These are phyloP conservation scores for Limosa lapponica DNA, from an alignment of 2,797 vertebrate species.

Conservation along the genomic window DNA sequence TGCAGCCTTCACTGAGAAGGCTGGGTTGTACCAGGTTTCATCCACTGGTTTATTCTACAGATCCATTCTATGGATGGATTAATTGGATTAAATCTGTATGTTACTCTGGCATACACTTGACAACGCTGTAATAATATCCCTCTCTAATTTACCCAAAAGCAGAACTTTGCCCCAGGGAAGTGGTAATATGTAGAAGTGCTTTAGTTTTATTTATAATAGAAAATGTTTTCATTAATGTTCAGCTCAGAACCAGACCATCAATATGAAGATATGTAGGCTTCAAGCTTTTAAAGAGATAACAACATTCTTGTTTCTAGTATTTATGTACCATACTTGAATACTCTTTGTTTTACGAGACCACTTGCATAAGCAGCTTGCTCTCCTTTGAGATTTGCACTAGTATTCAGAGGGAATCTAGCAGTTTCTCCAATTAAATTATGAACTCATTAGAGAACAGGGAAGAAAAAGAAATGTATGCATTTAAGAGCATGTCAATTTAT, in stretches of 20 bases:
- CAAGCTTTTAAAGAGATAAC: constrained; percentile 10
- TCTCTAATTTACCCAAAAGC: neutral
- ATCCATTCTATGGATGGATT: neutral
- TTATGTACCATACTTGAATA: constrained; percentile 58
- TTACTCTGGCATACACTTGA: neutral
- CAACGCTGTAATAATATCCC: neutral
- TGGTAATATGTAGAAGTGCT: neutral
- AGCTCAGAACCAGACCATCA: neutral
- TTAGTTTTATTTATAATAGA: neutral
- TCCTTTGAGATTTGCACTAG: constrained; percentile 67
- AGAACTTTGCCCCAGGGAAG: neutral
- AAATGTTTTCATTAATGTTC: constrained; percentile 13
- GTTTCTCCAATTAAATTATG: constrained; percentile 73
- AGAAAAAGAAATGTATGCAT: constrained; percentile 45
- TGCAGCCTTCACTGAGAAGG: rapidly evolving
- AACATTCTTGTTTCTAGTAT: neutral
- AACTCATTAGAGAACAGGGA: constrained; percentile 64
- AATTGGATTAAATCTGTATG: neutral
- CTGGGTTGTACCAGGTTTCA: neutral
- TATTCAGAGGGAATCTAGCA: constrained; percentile 59
- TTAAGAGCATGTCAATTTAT: constrained; percentile 69
- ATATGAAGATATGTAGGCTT: neutral
- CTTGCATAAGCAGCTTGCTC: constrained; percentile 63
- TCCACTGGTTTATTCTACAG: neutral
- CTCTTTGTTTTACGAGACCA: constrained; percentile 57